Evolutionary conservation across 1,140 invertebrate species (phyloP).

Genomic region (Epicauta chinensis): DNA sequence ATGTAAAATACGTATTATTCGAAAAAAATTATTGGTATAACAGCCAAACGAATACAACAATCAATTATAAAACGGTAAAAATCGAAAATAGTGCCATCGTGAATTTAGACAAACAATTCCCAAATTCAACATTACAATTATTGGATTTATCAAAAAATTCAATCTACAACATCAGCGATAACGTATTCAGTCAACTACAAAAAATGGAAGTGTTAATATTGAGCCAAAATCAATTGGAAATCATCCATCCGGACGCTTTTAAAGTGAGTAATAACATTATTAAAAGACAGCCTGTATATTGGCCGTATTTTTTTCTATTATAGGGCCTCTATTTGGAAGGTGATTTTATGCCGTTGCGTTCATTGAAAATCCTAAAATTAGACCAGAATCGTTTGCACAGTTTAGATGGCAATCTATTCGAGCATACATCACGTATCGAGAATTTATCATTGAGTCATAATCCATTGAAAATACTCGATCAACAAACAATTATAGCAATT

Average conservation of each 20-base stretch:
- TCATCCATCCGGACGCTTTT: conserved; percentile 56
- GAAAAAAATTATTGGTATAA: background rate
- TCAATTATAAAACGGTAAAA: background rate
- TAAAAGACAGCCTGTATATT: background rate
- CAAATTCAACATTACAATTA: conserved; percentile 17
- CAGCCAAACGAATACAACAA: background rate
- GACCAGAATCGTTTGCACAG: conserved; percentile 60
- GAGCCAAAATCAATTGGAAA: conserved; percentile 58
- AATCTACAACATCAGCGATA: conserved; percentile 53
- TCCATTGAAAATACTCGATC: conserved; percentile 55
- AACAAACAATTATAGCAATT: conserved; percentile 54
- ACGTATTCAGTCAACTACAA: conserved; percentile 56
- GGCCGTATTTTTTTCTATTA: conserved; percentile 36
- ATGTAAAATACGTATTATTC: too few relatives aligned
- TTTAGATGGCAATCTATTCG: conserved; percentile 62
- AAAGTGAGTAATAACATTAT: conserved; percentile 46
- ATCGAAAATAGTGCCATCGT: conserved; percentile 23
- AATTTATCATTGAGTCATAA: conserved; percentile 61
- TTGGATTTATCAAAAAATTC: conserved; percentile 40
- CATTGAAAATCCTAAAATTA: conserved; percentile 56
- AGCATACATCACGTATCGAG: conserved; percentile 56
- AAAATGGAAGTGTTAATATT: conserved; percentile 58
- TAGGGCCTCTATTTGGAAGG: conserved; percentile 46
- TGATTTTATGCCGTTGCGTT: conserved; percentile 46
- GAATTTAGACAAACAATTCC: conserved; percentile 27